Base-by-base conservation (phyloP, 2,797 vertebrate species). In the Chelonia mydas region DNA sequence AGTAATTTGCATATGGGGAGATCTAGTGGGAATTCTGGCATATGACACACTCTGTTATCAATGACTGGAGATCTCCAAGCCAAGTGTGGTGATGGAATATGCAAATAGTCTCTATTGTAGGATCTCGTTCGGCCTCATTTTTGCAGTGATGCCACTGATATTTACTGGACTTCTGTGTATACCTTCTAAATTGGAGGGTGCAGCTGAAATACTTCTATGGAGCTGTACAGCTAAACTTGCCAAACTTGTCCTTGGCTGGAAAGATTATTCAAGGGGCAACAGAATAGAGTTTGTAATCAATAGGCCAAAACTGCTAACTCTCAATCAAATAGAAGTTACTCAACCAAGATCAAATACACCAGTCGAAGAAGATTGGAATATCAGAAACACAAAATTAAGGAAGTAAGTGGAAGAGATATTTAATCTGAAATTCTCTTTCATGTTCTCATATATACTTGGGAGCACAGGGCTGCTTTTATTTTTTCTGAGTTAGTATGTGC, bases 391-490 rank as follows among this genome's bases (percentile, higher is more conserved):
- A 88, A 98, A 98, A 91, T 98, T 98, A 76, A 98, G 98, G 90
- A 98, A 98, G 47, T 95, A 98, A 93, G 98, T 98, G 68, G 98
- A 98, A 92, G 98, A 98, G 84, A 98, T 98, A 92, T 98, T 98
- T 96, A 98, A 97, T 94, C 17, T 49, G 45, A 47, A 45, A 21
- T 17, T 88, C 65, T 79, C 45, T 47, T 49, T 45, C 74, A 72
- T 3, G 11, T 31, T 77, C 25, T 77, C 25, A 72, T 37, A n/a
- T 68, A 23, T 15, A 13, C 74, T 31, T 47, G 12, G 41, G 45
- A 49, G 25, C 25, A 77, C 6, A 47, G 74, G 27, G 7, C 25
- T 31, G 4, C 10, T 86, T 81, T n/a, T 0, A 0, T 81, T 85
- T 92, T 74, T 28, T 16, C 41, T 33, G 41, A 61, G 31, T 53